Percentiles rank a stretch among this genome's conserved stretches.
phyloP scores from a whole-genome alignment of 2,113 vertebrate species.

The Proteles cristata region DNA sequence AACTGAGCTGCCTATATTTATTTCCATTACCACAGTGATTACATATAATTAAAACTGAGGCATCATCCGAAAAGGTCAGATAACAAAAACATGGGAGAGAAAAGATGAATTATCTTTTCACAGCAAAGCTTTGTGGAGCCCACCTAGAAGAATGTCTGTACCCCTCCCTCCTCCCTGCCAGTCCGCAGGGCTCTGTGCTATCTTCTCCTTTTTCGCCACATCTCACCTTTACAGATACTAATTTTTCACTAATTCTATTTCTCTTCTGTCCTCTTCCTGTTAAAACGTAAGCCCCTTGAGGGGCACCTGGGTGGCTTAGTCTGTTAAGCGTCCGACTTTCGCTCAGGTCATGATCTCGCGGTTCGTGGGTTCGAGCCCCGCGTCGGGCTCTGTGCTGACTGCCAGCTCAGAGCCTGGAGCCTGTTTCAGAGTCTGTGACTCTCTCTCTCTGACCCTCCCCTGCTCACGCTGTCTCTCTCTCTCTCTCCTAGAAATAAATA shows the following conservation, averaged over 20 bases:
- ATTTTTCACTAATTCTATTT: neutral
- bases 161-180: accelerated
- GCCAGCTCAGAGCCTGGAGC: too few relatives aligned
- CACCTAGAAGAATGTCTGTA: neutral
- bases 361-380: too few relatives aligned
- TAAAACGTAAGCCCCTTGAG: neutral
- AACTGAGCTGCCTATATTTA: constrained; percentile 68
- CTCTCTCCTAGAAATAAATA: too few relatives aligned
- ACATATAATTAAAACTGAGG: constrained; percentile 66
- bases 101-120: constrained; percentile 42
- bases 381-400: too few relatives aligned
- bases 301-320: too few relatives aligned
- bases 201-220: neutral
- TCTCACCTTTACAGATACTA: neutral
- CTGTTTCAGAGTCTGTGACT: too few relatives aligned
- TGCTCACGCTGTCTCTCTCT: too few relatives aligned
- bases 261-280: neutral
- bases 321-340: too few relatives aligned
- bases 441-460: too few relatives aligned
- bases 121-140: neutral
- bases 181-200: accelerated
- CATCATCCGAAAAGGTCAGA: constrained; percentile 71
- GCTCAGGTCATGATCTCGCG: too few relatives aligned
- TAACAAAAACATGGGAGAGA: constrained; percentile 5
- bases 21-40: constrained; percentile 70